Evolutionary conservation across 2,797 vertebrate species (phyloP).

Genomic region (Paramormyrops hopkinsi): DNA sequence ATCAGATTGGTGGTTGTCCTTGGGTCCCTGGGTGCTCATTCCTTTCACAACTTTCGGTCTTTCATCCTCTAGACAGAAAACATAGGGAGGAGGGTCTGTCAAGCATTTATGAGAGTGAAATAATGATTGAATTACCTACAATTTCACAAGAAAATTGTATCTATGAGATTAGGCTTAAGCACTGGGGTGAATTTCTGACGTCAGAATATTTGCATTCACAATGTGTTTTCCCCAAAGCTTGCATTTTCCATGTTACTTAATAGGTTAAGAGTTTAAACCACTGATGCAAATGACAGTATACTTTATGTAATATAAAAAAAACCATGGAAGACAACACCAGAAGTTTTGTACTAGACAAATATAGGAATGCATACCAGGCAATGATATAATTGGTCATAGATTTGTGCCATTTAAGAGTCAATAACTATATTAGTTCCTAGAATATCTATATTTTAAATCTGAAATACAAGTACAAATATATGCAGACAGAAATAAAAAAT

Average conservation of each 20-base stretch:
- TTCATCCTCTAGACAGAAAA: conserved; percentile 32
- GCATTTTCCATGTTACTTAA: background rate
- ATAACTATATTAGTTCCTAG: background rate
- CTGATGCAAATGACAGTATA: background rate
- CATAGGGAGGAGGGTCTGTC: background rate
- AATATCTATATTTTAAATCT: background rate
- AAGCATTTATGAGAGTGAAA: conserved; percentile 4
- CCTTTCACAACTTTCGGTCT: conserved; percentile 33
- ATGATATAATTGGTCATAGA: background rate
- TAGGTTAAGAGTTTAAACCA: background rate
- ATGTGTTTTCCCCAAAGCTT: background rate
- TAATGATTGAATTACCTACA: background rate
- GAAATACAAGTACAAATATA: background rate
- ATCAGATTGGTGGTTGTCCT: conserved; percentile 40
- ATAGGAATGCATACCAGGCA: background rate
- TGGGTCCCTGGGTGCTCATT: conserved; percentile 32
- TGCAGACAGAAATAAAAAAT: background rate
- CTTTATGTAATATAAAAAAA: background rate
- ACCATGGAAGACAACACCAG: background rate
- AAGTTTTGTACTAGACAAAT: background rate
- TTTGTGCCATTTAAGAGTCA: background rate
- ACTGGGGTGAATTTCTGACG: background rate
- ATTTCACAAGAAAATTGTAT: background rate
- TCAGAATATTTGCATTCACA: background rate
- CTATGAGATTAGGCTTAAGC: background rate